These are phyloP conservation scores for Plecturocebus donacophilus DNA, from an alignment of 2,113 vertebrate species.

Conservation along the genomic window DNA sequence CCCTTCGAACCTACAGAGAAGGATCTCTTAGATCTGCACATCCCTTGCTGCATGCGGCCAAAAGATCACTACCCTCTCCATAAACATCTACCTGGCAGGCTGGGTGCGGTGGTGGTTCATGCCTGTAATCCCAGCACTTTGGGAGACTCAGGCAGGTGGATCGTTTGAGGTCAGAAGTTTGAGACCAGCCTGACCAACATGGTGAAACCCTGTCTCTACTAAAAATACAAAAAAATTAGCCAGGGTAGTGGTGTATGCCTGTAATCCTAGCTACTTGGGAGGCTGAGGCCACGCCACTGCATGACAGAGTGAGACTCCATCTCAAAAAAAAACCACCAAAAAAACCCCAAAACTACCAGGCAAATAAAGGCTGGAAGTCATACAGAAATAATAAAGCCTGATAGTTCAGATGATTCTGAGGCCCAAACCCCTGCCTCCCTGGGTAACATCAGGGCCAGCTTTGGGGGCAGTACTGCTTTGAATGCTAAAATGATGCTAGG, in stretches of 20 bases:
- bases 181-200: too few relatives aligned
- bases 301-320: too few relatives aligned
- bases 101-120: too few relatives aligned
- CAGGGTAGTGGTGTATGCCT: too few relatives aligned
- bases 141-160: too few relatives aligned
- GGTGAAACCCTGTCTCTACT: too few relatives aligned
- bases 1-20: neutral
- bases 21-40: neutral
- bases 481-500: slow-evolving; percentile 23
- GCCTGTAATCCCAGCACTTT: too few relatives aligned
- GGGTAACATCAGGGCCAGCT: neutral
- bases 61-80: neutral
- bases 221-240: too few relatives aligned
- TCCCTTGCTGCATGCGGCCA: neutral
- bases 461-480: neutral
- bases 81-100: neutral
- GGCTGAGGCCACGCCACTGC: too few relatives aligned
- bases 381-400: neutral
- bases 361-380: neutral
- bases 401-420: neutral
- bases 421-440: neutral
- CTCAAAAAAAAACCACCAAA: too few relatives aligned
- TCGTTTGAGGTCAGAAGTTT: too few relatives aligned
- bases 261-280: too few relatives aligned
- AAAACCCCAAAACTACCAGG: neutral